Base-by-base conservation (phyloP, 1,140 invertebrate genomes). In the Belonocnema kinseyi region DNA sequence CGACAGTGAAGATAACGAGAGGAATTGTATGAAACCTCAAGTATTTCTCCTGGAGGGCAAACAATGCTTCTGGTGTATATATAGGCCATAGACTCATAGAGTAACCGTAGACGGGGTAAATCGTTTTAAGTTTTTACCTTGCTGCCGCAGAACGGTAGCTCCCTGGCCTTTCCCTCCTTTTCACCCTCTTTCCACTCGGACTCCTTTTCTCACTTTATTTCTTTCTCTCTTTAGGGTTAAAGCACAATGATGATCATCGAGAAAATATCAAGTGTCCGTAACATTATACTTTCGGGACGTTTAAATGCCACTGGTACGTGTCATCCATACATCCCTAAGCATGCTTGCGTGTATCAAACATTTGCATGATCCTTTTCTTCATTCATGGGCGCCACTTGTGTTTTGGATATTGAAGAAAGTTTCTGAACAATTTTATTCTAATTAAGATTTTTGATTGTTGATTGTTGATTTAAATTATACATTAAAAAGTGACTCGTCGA, bases 211-310 rank as follows among this genome's bases (percentile, higher is more conserved):
- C 17, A 19, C 72, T 76, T 54, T 77, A 50, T 19, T 58, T 72
- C 53, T 50, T 54, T 70, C 71, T 56, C 73, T 75, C 73, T 50
- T 51, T 80, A 70, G 72, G 81, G 79, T 83, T 85, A 82, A 85
- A 88, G 82, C 79, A 89, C 90, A 91, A 90, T 91, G 86, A 88
- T 78, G 85, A 89, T 91, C 89, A 89, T 88, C 83, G 87, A 84
- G 84, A 89, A 90, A 90, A 90, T 91, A 91, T 91, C 89, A 84
- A 87, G 85, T 90, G 85, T 90, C 88, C 80, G 89, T 90, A 90
- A 90, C 88, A 85, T 79, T 90, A 91, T 89, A 90, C 89, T 89
- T 90, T 89, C 78, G 77, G 82, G 80, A 75, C 84, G 82, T 86
- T 89, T 89, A 90, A 90, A 90, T 88, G 85, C 83, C 85, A 80